These are phyloP conservation scores for Acinonyx jubatus DNA, from an alignment of 2,113 vertebrate genomes.

Conservation along the genomic window DNA sequence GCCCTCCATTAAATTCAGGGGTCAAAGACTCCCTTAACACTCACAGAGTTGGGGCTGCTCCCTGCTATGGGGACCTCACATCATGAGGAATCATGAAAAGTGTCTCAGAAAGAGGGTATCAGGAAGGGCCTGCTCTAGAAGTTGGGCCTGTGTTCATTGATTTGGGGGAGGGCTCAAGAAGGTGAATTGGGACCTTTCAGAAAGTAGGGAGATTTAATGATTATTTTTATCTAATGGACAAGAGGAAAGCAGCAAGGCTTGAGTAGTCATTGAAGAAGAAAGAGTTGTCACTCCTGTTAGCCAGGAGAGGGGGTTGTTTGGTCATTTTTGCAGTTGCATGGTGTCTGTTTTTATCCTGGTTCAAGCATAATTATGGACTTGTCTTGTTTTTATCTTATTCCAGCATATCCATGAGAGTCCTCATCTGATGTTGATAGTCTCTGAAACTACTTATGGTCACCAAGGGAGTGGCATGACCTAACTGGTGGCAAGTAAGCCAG, in stretches of 20 bases:
- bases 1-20: background rate
- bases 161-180: background rate
- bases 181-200: background rate
- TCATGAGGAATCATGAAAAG: background rate
- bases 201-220: background rate
- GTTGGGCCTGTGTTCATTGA: background rate
- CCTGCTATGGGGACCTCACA: background rate
- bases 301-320: slow-evolving; percentile 32
- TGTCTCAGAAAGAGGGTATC: background rate
- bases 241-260: background rate
- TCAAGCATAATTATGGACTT: background rate
- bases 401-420: background rate
- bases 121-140: background rate
- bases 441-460: background rate
- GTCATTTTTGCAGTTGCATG: background rate
- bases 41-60: background rate
- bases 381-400: background rate
- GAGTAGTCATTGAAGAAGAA: background rate
- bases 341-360: background rate
- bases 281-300: background rate
- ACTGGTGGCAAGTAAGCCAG: background rate
- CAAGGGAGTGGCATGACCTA: background rate
- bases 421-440: background rate
- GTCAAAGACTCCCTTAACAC: background rate
- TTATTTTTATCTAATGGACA: background rate